These are phyloP conservation scores for Gymnocheta viridis DNA, from an alignment of 2,888 invertebrate genomes.

Conservation along the genomic window DNA sequence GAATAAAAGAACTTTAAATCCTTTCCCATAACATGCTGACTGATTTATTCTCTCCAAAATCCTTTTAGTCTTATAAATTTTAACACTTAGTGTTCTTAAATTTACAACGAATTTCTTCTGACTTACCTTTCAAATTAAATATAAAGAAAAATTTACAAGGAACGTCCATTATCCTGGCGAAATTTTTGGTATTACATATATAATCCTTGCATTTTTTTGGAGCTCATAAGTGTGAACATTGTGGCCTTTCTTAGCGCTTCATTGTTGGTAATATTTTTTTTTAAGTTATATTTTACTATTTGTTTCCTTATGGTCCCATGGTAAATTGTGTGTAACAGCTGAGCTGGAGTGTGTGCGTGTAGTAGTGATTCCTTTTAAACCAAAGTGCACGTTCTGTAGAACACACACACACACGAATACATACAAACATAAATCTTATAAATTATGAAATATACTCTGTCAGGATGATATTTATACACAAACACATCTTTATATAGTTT, in stretches of 20 bases:
- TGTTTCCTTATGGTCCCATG: slow-evolving; percentile 53
- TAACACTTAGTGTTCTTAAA: not conserved
- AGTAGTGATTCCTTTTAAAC: not conserved
- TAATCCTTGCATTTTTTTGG: slow-evolving; percentile 34
- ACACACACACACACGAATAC: not conserved
- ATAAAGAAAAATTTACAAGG: not conserved
- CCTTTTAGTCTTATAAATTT: not conserved
- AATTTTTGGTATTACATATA: slow-evolving; percentile 53
- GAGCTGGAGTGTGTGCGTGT: slow-evolving; percentile 1
- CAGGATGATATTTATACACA: slow-evolving; percentile 20
- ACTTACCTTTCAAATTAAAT: slow-evolving; percentile 33
- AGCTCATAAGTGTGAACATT: slow-evolving; percentile 57
- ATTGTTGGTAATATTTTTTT: slow-evolving; percentile 17
- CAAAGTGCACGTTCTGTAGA: slow-evolving; percentile 23
- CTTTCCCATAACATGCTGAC: not conserved
- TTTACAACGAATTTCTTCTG: not conserved
- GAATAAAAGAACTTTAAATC: not conserved
- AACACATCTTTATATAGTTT: not conserved
- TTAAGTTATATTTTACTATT: slow-evolving; percentile 48
- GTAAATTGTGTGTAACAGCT: slow-evolving; percentile 31
- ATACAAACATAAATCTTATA: slow-evolving; percentile 50
- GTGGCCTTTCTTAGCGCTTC: slow-evolving; percentile 42
- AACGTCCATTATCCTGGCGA: slow-evolving; percentile 27
- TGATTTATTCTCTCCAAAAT: not conserved
- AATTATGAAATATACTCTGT: slow-evolving; percentile 65